Conservation (phyloP, 2,888 invertebrate genomes). For the Trichacis sp. region DNA sequence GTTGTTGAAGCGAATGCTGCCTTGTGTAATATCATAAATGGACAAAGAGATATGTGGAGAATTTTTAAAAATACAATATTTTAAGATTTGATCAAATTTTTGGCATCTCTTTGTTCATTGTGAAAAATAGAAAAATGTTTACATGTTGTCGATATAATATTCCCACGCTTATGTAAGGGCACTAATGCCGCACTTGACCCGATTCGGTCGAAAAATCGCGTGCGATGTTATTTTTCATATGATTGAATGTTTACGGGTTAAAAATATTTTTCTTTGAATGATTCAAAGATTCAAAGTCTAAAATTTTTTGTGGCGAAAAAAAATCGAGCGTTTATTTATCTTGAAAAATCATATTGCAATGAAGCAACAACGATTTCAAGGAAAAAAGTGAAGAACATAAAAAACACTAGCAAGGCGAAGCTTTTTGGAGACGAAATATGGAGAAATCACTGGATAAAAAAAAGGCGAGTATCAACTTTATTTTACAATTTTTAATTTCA, state of each 20-base stretch:
- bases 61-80: too few species aligned
- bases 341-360: too few species aligned
- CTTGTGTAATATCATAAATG: conserved; percentile 51
- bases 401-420: too few species aligned
- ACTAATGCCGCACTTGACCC: conserved; percentile 68
- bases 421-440: background rate
- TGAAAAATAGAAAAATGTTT: conserved; percentile 56
- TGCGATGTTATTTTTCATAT: conserved; percentile 19
- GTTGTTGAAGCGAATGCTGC: conserved; percentile 44
- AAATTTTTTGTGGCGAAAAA: background rate
- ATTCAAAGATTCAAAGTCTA: conserved; percentile 7
- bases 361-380: too few species aligned
- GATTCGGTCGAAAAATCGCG: conserved; percentile 56
- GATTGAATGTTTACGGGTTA: conserved; percentile 14
- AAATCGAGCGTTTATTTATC: too few species aligned
- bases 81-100: conserved; percentile 10
- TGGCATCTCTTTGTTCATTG: conserved; percentile 58
- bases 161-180: conserved; percentile 69
- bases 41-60: conserved; percentile 54
- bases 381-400: too few species aligned
- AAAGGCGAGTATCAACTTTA: conserved; percentile 8
- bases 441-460: background rate
- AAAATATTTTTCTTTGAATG: background rate
- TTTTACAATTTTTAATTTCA: conserved; percentile 1
- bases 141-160: conserved; percentile 69